These are phyloP conservation scores for Zaprionus vittiger DNA, from an alignment of 1,140 invertebrate genomes.

Conservation along the genomic window DNA sequence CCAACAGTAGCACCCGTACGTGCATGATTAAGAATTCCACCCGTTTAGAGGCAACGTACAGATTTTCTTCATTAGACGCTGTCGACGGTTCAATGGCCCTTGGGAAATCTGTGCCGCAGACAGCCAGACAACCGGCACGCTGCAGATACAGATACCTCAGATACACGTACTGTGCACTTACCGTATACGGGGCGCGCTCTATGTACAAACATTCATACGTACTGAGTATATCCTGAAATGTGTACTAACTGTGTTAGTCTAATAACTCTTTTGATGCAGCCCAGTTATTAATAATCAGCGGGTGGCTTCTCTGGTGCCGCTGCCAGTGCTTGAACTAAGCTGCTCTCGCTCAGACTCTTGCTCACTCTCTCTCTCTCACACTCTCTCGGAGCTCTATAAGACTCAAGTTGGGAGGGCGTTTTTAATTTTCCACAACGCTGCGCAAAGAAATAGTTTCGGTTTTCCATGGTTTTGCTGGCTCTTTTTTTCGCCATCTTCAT, in stretches of 20 bases:
- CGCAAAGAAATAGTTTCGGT: constrained; percentile 82
- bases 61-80: constrained; percentile 45
- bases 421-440: constrained; percentile 83
- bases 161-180: neutral
- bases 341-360: neutral
- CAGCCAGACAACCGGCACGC: neutral
- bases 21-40: constrained; percentile 2
- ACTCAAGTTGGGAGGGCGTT: constrained; percentile 40
- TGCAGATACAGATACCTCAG: neutral
- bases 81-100: constrained; percentile 39
- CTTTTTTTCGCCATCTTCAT: constrained; percentile 2
- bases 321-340: constrained; percentile 7
- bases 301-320: constrained; percentile 5
- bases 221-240: constrained; percentile 13
- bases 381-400: constrained; percentile 15
- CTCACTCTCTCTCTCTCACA: neutral
- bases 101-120: constrained; percentile 23
- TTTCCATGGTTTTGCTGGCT: constrained; percentile 29
- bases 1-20: neutral
- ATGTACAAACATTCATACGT: neutral
- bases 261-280: constrained; percentile 65
- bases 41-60: neutral
- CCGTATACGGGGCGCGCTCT: neutral
- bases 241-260: constrained; percentile 59
- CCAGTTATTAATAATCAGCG: constrained; percentile 73